Base-by-base conservation (phyloP, 2,888 invertebrate genomes). In the Caenorhabditis sp. region DNA sequence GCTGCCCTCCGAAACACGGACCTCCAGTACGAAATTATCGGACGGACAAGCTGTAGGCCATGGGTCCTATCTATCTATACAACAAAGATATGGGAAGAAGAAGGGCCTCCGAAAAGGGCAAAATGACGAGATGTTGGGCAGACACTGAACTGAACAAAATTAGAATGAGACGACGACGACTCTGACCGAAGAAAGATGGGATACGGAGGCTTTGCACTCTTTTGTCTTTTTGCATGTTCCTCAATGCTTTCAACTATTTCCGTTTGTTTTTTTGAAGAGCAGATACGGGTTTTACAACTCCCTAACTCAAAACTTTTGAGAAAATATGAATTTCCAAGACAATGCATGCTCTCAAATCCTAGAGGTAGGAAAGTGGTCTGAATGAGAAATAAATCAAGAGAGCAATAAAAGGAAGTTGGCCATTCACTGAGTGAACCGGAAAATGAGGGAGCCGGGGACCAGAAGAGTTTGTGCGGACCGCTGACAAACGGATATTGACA, bases 1-100 rank as follows among this genome's bases (percentile, higher is more conserved):
- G 76, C 76, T 74, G 74, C 74, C 67, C 40, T 37, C 72, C 28
- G 53, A 35, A 55, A n/a, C 50, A 6, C 24, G 26, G 71, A 47
- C 61, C 61, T 44, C 70, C 47, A 71, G 55, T 72, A 72, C 72
- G 64, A 72, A 72, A 72, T 72, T 72, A 72, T 72, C 72, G 72
- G 56, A 72, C 53, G 22, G n/a, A n/a, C n/a, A n/a, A n/a, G n/a
- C n/a, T n/a, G n/a, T n/a, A n/a, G n/a, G n/a, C n/a, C n/a, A n/a
- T n/a, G n/a, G 47, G 56, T 28, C 24, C 6, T 11, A n/a, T 22
- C 72, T 72, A n/a, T 26, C 72, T 72, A 72, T 72, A 72, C 72
- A 72, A 72, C 72, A 71, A 62, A 55, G 56, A 64, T 35, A 64
- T 70, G 53, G 58, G 44, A 40, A 24, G 35, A 18, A 24, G 50